These are phyloP conservation scores for Apostichopus japonicus DNA, from an alignment of 35 echinoderm and acorn worm genomes.

Conservation along the genomic window DNA sequence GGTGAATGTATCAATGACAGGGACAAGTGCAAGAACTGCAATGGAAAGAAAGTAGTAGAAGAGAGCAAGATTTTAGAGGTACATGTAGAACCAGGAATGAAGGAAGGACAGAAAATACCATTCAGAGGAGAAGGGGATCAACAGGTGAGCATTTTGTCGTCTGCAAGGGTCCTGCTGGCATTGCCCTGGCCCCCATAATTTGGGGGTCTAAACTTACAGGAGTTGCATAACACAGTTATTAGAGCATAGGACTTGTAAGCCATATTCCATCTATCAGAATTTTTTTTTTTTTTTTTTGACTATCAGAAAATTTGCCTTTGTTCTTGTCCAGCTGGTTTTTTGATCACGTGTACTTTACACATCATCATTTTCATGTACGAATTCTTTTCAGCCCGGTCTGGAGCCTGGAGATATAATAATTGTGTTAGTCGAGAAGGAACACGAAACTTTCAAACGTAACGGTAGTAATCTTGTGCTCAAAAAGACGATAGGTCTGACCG, in stretches of 20 bases:
- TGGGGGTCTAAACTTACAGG: too few species aligned
- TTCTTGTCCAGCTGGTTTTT: too few species aligned
- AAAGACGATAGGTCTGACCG: constrained; percentile 85
- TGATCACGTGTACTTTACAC: too few species aligned
- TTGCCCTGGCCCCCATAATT: too few species aligned
- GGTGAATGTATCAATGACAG: constrained; percentile 92
- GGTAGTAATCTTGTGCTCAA: constrained; percentile 80
- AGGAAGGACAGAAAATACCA: constrained; percentile 92
- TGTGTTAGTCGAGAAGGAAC: constrained; percentile 89
- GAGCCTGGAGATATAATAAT: constrained; percentile 97
- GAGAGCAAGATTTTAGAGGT: constrained; percentile 96
- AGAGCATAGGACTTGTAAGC: too few species aligned
- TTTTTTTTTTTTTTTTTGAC: too few species aligned
- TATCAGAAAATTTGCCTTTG: too few species aligned
- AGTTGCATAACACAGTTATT: too few species aligned
- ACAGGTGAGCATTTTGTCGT: constrained; percentile 73
- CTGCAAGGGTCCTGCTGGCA: too few species aligned
- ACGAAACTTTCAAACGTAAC: constrained; percentile 77
- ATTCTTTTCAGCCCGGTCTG: constrained; percentile 75
- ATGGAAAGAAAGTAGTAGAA: constrained; percentile 84
- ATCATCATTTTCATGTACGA: too few species aligned
- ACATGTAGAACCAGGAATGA: constrained; percentile 92
- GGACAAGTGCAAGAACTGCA: constrained; percentile 89
- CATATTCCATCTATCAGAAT: too few species aligned
- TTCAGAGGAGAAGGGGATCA: constrained; percentile 98